These are phyloP conservation scores for Notamacropus eugenii DNA, from an alignment of 2,797 vertebrate genomes.

Conservation along the genomic window DNA sequence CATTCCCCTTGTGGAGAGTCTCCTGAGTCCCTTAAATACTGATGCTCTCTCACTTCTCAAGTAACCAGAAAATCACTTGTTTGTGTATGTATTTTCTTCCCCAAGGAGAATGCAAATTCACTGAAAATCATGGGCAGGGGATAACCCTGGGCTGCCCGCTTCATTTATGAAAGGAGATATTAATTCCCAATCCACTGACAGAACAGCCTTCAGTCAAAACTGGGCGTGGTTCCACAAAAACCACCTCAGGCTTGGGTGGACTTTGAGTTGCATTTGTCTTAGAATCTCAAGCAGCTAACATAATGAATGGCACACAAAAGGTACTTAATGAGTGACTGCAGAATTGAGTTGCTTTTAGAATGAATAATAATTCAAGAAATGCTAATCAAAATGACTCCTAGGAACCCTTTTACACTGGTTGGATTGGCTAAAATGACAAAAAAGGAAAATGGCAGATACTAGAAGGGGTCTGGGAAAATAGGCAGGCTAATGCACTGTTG, in stretches of 20 bases:
- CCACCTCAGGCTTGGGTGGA: neutral
- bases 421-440: neutral
- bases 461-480: neutral
- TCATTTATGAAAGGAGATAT: neutral
- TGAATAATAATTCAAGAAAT: neutral
- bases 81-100: neutral
- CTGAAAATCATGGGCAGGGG: neutral
- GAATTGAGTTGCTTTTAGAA: neutral
- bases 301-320: neutral
- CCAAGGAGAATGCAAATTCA: neutral
- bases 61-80: neutral
- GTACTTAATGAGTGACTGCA: neutral
- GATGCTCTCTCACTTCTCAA: neutral
- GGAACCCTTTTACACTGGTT: too few species aligned
- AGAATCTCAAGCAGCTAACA: neutral
- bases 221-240: neutral
- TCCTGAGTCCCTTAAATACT: neutral
- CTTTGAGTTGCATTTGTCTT: neutral
- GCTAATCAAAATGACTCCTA: neutral
- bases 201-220: neutral
- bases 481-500: neutral
- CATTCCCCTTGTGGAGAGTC: neutral
- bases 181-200: neutral
- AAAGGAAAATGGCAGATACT: neutral
- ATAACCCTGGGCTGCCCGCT: neutral